Percentiles rank a stretch among this genome's conserved stretches.
Evolutionary conservation across 1,140 invertebrate genomes (phyloP).

Genomic region (Solenopsis fugax): DNA sequence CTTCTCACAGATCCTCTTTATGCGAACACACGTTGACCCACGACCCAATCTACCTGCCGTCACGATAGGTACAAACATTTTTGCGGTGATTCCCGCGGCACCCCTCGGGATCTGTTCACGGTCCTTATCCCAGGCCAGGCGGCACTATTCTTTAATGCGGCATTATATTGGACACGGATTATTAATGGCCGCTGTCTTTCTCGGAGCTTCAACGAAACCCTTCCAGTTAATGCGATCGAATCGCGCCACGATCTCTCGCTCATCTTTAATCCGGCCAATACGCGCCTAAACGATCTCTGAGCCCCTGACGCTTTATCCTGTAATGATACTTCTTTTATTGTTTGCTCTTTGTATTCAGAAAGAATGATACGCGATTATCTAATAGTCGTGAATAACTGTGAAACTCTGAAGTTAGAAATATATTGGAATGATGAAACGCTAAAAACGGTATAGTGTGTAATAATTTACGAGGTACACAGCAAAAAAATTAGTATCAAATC

Average conservation of each 20-base stretch:
- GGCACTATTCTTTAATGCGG: constrained; percentile 74
- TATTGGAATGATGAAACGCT: not conserved
- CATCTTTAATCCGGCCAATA: constrained; percentile 69
- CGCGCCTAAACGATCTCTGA: constrained; percentile 41
- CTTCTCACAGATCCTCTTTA: constrained; percentile 26
- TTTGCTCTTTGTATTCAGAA: constrained; percentile 41
- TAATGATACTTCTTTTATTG: constrained; percentile 63
- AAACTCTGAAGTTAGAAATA: not conserved
- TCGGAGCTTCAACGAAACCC: constrained; percentile 44
- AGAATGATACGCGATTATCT: constrained; percentile 49
- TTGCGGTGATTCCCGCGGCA: constrained; percentile 59
- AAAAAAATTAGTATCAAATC: no score
- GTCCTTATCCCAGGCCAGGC: constrained; percentile 17
- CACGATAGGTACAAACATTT: constrained; percentile 68
- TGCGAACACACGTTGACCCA: constrained; percentile 68
- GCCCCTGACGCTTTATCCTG: constrained; percentile 32
- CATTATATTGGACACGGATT: constrained; percentile 78
- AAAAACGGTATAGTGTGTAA: not conserved
- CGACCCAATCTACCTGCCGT: constrained; percentile 71
- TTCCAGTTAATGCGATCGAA: constrained; percentile 50
- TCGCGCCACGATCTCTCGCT: constrained; percentile 22
- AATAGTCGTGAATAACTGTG: constrained; percentile 7
- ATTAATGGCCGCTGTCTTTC: constrained; percentile 74
- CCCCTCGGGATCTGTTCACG: constrained; percentile 70
- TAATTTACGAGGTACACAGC: not conserved